These are phyloP conservation scores for Planiliza haematocheilus DNA, from an alignment of 2,113 vertebrate genomes.

Conservation along the genomic window DNA sequence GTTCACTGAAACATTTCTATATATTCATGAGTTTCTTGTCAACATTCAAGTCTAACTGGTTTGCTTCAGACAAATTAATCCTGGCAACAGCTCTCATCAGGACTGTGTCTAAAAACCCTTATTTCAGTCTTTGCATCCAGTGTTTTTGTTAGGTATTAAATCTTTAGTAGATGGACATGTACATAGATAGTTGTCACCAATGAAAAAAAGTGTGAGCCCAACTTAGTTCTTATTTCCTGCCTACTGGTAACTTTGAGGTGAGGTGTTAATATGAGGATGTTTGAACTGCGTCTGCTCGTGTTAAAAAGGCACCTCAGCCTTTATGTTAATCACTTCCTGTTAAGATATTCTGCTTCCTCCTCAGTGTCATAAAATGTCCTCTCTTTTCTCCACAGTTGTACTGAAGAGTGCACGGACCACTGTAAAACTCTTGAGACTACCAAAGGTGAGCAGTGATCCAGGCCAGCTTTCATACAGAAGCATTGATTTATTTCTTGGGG, in stretches of 20 bases:
- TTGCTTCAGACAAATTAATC: no score
- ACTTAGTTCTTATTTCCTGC: no score
- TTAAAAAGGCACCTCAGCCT: not conserved
- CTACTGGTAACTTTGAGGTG: no score
- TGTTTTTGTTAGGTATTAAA: not conserved
- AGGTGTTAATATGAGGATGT: no score
- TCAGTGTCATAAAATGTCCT: conserved; percentile 36
- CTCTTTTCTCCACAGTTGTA: conserved; percentile 68
- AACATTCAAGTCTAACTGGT: no score
- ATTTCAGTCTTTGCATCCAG: no score
- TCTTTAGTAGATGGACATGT: not conserved
- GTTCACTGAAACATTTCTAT: not conserved
- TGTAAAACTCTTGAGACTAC: fast-evolving
- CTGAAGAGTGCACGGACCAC: conserved; percentile 12
- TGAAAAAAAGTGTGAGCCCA: not conserved
- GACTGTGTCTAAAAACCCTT: no score
- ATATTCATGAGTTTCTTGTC: no score
- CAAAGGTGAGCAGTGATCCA: conserved; percentile 41
- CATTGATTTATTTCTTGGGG: not conserved
- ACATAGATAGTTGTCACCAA: not conserved
- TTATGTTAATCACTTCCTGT: conserved; percentile 60
- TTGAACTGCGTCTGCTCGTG: not conserved
- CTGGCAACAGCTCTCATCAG: no score
- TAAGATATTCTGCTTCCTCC: conserved; percentile 56
- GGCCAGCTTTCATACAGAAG: not conserved